Percentiles rank a stretch among this genome's conserved stretches.
Evolutionary conservation across 1,140 invertebrate species (phyloP).

Genomic region (Neodiprion lecontei): DNA sequence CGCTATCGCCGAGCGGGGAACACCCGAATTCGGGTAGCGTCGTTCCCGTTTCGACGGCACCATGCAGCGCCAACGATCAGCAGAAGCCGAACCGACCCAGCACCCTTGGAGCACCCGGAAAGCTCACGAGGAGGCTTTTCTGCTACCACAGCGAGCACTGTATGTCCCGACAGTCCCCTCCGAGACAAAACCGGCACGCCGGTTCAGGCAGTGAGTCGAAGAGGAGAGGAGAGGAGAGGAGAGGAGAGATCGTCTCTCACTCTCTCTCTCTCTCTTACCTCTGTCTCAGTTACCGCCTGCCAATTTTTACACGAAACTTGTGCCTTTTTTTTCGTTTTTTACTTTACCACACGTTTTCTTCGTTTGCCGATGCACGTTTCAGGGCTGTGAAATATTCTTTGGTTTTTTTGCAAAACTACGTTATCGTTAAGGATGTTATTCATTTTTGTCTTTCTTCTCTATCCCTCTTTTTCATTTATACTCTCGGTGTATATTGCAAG

Average conservation of each 20-base stretch:
- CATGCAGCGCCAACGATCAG: slow-evolving; percentile 43
- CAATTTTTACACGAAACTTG: neutral
- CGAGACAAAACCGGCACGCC: slow-evolving; percentile 12
- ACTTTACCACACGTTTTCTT: slow-evolving; percentile 2
- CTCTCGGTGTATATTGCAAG: too few relatives aligned
- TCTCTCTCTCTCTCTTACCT: too few relatives aligned
- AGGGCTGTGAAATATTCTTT: too few relatives aligned
- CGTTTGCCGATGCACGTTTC: too few relatives aligned
- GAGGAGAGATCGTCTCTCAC: too few relatives aligned
- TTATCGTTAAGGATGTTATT: too few relatives aligned
- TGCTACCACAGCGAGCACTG: slow-evolving; percentile 78
- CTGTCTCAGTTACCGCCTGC: too few relatives aligned
- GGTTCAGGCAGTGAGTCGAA: slow-evolving; percentile 3
- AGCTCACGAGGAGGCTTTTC: slow-evolving; percentile 72
- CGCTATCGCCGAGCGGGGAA: slow-evolving; percentile 67
- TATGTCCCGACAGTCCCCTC: slow-evolving; percentile 53
- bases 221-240: neutral
- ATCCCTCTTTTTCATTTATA: too few relatives aligned
- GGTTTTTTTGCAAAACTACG: too few relatives aligned
- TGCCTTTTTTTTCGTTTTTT: neutral
- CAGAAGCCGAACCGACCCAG: slow-evolving; percentile 75
- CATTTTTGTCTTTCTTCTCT: too few relatives aligned
- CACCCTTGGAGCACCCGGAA: slow-evolving; percentile 72
- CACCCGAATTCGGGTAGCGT: slow-evolving; percentile 59
- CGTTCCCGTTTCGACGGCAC: slow-evolving; percentile 42